These are phyloP conservation scores for Chrysogorgia sp. DNA, from an alignment of 92 coral and sea anemone species.

Conservation along the genomic window DNA sequence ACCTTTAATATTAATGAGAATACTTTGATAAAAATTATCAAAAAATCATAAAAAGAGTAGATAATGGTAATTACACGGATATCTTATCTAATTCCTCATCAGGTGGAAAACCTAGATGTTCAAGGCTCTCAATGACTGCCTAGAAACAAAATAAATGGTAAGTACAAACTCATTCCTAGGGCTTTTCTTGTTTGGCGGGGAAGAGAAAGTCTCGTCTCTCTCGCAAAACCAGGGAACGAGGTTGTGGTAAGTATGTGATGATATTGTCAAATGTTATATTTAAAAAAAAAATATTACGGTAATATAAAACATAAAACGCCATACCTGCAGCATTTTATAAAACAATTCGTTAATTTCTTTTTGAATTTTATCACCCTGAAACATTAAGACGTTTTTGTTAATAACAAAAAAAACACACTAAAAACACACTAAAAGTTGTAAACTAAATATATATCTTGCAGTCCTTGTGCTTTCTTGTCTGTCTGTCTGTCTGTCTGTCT, in stretches of 20 bases:
- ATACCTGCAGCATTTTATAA: constrained; percentile 91
- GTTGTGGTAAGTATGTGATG: not conserved
- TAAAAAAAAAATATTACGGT: too few relatives aligned
- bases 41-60: not conserved
- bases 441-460: too few relatives aligned
- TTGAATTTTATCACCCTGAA: constrained; percentile 43
- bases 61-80: constrained; percentile 71
- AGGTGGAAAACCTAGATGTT: constrained; percentile 87
- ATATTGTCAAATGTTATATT: not conserved
- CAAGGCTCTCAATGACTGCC: constrained; percentile 91
- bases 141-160: constrained; percentile 25
- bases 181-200: too few relatives aligned
- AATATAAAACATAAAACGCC: not conserved
- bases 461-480: too few relatives aligned
- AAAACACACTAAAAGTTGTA: not conserved
- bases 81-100: constrained; percentile 87
- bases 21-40: too few relatives aligned
- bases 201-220: too few relatives aligned
- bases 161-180: too few relatives aligned
- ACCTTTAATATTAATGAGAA: too few relatives aligned
- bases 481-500: too few relatives aligned
- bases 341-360: constrained; percentile 78
- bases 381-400: not conserved
- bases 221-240: too few relatives aligned
- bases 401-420: not conserved